phyloP scores from a whole-genome alignment of 2,888 invertebrate species.

The Tenodera sinensis region DNA sequence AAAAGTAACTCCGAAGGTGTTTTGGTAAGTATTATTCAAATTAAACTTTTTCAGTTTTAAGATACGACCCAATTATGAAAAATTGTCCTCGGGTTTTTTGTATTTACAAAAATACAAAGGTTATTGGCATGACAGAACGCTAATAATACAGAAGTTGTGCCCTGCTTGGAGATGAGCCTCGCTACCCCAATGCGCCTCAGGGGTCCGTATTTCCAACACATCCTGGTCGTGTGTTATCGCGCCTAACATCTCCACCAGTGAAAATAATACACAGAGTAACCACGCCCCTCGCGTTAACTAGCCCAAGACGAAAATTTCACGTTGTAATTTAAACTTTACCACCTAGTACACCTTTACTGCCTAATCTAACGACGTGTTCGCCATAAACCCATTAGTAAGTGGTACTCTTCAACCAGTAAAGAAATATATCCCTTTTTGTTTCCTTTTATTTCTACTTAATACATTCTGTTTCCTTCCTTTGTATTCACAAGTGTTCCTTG shows the following conservation, averaged over 20 bases:
- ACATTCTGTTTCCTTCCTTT: too few species aligned
- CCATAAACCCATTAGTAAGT: not conserved
- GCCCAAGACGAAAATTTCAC: not conserved
- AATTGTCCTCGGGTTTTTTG: too few species aligned
- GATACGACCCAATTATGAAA: too few species aligned
- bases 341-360: not conserved
- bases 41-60: too few species aligned
- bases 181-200: not conserved
- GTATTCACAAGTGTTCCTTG: too few species aligned
- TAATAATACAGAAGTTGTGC: not conserved
- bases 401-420: too few species aligned
- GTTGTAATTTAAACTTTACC: slow-evolving; percentile 16
- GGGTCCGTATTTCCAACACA: not conserved
- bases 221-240: slow-evolving; percentile 3
- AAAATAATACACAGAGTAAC: slow-evolving; percentile 22
- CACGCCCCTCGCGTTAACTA: not conserved
- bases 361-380: not conserved
- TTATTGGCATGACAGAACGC: not conserved
- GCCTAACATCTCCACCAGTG: slow-evolving; percentile 19
- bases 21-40: too few species aligned
- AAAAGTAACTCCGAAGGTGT: too few species aligned
- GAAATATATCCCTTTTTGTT: too few species aligned
- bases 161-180: not conserved
- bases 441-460: too few species aligned
- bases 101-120: too few species aligned